Evolutionary conservation across 2,113 vertebrate species (phyloP).

Genomic region (Copsychus sechellarum): DNA sequence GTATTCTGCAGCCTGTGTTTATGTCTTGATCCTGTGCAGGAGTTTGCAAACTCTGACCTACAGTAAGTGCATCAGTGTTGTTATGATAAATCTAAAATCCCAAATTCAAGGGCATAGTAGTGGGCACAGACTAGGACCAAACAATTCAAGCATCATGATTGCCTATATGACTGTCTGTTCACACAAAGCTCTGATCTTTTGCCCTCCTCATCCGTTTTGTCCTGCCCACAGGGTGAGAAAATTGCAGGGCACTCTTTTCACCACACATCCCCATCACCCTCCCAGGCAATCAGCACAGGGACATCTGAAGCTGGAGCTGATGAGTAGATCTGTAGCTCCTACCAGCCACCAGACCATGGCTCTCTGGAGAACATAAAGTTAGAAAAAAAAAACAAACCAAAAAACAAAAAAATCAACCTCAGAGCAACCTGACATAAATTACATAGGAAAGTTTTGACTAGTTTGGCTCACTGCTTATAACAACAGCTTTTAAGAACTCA

Average conservation of each 20-base stretch:
- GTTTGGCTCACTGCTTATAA: conserved; percentile 27
- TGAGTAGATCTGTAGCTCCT: not conserved
- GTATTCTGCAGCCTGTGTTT: not conserved
- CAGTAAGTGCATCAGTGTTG: not conserved
- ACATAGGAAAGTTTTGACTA: conserved; percentile 12
- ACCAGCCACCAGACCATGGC: not conserved
- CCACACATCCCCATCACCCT: not conserved
- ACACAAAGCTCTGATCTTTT: not conserved
- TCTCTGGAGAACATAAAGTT: not conserved
- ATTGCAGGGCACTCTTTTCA: not conserved
- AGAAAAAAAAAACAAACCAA: accelerated
- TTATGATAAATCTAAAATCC: not conserved
- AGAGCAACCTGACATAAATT: not conserved
- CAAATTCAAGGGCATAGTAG: not conserved
- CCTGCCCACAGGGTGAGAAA: not conserved
- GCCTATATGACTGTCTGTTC: not conserved
- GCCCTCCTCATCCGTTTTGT: not conserved
- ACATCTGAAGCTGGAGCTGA: not conserved
- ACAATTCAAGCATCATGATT: not conserved
- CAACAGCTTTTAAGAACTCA: conserved; percentile 5
- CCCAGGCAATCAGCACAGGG: accelerated
- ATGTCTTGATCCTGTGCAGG: accelerated
- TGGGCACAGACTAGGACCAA: not conserved
- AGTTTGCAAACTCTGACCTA: not conserved
- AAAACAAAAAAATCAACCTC: not conserved